Base-by-base conservation (phyloP, 2,113 vertebrate species). In the Acanthochromis polyacanthus region DNA sequence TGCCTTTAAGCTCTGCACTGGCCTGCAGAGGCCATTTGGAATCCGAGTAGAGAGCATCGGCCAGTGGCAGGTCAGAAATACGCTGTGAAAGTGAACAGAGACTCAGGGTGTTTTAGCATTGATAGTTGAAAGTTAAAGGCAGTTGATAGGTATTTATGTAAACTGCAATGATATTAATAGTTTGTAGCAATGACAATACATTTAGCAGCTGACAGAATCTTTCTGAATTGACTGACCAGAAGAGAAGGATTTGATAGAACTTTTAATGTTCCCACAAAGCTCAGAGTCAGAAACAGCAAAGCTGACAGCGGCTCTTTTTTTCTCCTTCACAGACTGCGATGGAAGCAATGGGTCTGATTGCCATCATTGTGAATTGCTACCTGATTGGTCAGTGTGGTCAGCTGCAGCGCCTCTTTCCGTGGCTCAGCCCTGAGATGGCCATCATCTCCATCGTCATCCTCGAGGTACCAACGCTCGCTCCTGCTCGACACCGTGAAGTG, bases 311-410 rank as follows among this genome's bases (percentile, higher is more conserved):
- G 23, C 30, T 43, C 50, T 11, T 14, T 32, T 59, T 23, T 12
- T 59, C 65, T 48, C 68, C 10, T 77, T 30, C 71, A 61, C 95
- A 99, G 98, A 97, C 96, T 80, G 97, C 95, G 17, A 99, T 99
- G 98, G 98, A 99, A 88, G 96, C 92, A 45, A 98, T 99, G 97
- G 98, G 98, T 0, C 92, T 99, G 38, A 90, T 99, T 77, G 98
- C 97, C 66, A 98, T 99, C 71, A 95, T 99, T 48, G 97, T 99
- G 43, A 99, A 99, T 86, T 99, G 97, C 83, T 99, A 98, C 93
- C 94, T 99, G 93, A 97, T 99, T n/a, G 97, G 98, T 30, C 98
- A 99, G 90, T 99, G 98, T 0, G 98, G 97, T 50, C 98, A 99
- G 92, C 96, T 99, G 1, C 98, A 97, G 85, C 92, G 98, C 12